Base-by-base conservation (phyloP, 2,113 vertebrate species). In the Tachycineta bicolor region DNA sequence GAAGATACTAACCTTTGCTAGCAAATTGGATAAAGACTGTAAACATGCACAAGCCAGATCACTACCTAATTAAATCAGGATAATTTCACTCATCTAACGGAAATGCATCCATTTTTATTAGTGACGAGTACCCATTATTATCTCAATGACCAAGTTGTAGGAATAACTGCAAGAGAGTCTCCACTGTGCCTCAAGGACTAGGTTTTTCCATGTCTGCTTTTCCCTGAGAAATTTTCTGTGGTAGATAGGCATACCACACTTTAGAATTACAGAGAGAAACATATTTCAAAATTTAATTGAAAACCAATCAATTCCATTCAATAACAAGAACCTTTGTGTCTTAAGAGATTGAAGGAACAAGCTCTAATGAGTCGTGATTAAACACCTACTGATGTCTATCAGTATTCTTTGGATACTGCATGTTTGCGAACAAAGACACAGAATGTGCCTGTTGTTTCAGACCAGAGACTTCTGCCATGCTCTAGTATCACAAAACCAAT, bases 51-150 rank as follows among this genome's bases (percentile, higher is more conserved):
- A 68, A 90, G 59, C 46, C 83, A 86, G 68, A 92, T 77, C 79
- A 69, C 52, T 73, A 77, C 39, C 43, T 90, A 92, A 93, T 78
- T 92, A 96, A 76, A 90, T 79, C n/a, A 92, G n/a, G 59, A 52
- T 86, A 90, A 92, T 73, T 90, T 41, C 71, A 76, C 49, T 90
- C 47, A 56, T 75, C 56, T 87, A 33, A 85, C 1, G 4, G 91
- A 92, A 93, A 87, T 44, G 41, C 62, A 92, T 76, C 67, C 33
- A 47, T 71, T 92, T 92, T 55, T 92, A 53, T 73, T 65, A 86
- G 56, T 67, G 90, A 78, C 18, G 20, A 86, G 56, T 43, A 80
- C 18, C 16, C 68, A 56, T 41, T 43, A 83, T 68, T 83, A 88
- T 58, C 43, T 87, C 69, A 46, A 33, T 75, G 78, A 75, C 55